phyloP scores from a whole-genome alignment of 2,888 invertebrate species.

The Caenorhabditis sp. region DNA sequence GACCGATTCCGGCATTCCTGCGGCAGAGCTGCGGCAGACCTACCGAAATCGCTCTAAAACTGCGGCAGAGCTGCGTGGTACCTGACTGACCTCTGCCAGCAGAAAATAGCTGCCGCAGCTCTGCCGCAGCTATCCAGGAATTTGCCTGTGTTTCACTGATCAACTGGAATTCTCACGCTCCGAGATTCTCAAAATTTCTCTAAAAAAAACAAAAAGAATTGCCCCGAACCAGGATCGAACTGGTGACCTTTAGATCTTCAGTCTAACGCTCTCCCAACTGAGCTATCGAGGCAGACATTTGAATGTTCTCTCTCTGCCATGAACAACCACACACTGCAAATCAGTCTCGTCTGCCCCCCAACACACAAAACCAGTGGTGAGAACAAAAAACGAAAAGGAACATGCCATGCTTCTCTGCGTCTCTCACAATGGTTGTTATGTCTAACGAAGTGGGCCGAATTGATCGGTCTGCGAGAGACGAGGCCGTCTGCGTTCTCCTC shows the following conservation, averaged over 20 bases:
- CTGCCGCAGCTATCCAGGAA: too few species aligned
- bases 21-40: too few species aligned
- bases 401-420: background rate
- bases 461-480: conserved; percentile 18
- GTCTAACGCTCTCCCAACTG: conserved; percentile 67
- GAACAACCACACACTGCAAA: background rate
- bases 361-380: background rate
- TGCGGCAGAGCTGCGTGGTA: too few species aligned
- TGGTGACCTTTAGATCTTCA: conserved; percentile 66
- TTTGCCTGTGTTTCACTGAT: too few species aligned
- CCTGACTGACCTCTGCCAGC: too few species aligned
- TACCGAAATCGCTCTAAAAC: too few species aligned
- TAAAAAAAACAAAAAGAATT: conserved; percentile 20
- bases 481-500: conserved; percentile 7
- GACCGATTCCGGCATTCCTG: too few species aligned
- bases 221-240: conserved; percentile 62
- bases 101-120: too few species aligned
- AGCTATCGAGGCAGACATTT: conserved; percentile 44
- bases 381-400: background rate
- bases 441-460: conserved; percentile 20
- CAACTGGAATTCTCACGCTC: too few species aligned
- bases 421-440: conserved; percentile 1
- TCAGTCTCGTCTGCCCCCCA: too few species aligned
- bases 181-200: too few species aligned
- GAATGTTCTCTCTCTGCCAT: background rate